Base-by-base conservation (phyloP, 2,888 invertebrate genomes). In the Melolontha melolontha region DNA sequence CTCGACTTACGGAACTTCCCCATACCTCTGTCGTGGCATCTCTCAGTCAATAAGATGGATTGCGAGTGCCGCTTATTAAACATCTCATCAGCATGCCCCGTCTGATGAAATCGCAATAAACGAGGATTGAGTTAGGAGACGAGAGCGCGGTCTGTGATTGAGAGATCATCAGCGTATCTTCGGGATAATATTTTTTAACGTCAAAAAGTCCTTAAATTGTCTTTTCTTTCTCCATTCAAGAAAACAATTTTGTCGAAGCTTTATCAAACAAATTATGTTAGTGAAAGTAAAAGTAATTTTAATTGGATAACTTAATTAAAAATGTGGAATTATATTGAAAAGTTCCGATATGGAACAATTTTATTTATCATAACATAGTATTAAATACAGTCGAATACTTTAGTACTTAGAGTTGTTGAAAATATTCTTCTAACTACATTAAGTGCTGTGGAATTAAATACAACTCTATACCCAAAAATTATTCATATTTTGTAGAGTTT, bases 61-160 rank as follows among this genome's bases (percentile, higher is more conserved):
- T 41, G 50, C 50, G 40, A 50, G 50, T 39, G 54, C 34, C 50
- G 42, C 63, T 77, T 78, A 78, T 77, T 78, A 78, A 78, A 77
- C 78, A 77, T 76, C 76, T 77, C 76, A 78, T 77, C 78, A 78
- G 74, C 78, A 76, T 76, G 74, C 75, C 72, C 39, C 14, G 74
- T 73, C 72, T 75, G 75, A 77, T 76, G 78, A 76, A 78, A 78
- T 77, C 73, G 72, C 75, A 78, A 78, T 77, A 77, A 77, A 74
- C 72, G 55, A 55, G 69, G 62, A 70, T 71, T 64, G 67, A 68
- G 69, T 54, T 64, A 64, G 65, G 57, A 66, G 72, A 69, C 69
- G 70, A 71, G 69, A 66, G 70, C 64, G 70, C 59, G 54, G 47
- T 47, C 47, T 44, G 42, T 55, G 55, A 66, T 66, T 54, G 66